Conservation (phyloP, 2,888 invertebrate species). For the Nomada fucata region DNA sequence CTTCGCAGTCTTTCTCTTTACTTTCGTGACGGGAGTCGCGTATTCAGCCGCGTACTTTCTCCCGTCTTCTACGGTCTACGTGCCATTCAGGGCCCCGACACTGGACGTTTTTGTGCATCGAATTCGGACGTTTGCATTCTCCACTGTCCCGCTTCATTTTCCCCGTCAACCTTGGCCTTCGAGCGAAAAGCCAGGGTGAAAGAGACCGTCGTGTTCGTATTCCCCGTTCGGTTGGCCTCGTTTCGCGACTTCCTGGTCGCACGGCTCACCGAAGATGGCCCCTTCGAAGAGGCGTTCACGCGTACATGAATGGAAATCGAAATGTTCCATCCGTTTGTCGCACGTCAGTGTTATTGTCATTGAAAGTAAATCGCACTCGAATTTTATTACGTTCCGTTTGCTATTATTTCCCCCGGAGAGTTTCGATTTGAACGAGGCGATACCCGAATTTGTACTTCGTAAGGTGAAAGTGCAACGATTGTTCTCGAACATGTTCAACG, state of each 20-base stretch:
- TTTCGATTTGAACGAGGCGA: too few species aligned
- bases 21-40: constrained; percentile 69
- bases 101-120: constrained; percentile 14
- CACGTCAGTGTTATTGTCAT: too few species aligned
- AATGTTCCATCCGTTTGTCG: background rate
- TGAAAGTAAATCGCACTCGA: too few species aligned
- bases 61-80: constrained; percentile 71
- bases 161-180: constrained; percentile 63
- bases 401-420: too few species aligned
- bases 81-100: constrained; percentile 58
- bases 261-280: background rate
- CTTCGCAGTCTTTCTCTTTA: constrained; percentile 74
- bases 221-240: background rate
- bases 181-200: constrained; percentile 10
- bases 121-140: constrained; percentile 24
- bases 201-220: constrained; percentile 20
- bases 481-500: too few species aligned
- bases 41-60: constrained; percentile 78
- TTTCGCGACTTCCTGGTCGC: background rate
- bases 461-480: too few species aligned
- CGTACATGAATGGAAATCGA: background rate
- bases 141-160: constrained; percentile 29
- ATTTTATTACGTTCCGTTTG: too few species aligned
- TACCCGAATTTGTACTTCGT: too few species aligned
- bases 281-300: background rate